These are phyloP conservation scores for Ammodytes dubius DNA, from an alignment of 2,113 vertebrate genomes.

Conservation along the genomic window DNA sequence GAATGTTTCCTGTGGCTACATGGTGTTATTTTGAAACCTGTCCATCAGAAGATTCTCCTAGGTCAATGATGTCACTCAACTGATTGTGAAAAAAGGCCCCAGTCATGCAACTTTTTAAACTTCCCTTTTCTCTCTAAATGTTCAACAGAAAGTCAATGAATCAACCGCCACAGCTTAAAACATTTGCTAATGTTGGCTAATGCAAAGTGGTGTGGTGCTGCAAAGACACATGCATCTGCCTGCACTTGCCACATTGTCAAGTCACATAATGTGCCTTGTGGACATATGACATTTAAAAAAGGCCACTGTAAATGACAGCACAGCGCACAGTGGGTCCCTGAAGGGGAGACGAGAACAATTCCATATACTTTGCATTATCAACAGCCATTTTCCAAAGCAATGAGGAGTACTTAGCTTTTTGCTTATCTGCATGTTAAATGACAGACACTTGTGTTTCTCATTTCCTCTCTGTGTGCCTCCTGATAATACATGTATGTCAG, in stretches of 20 bases:
- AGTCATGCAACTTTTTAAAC: slow-evolving; percentile 12
- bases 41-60: slow-evolving; percentile 23
- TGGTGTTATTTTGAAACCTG: slow-evolving; percentile 49
- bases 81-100: slow-evolving; percentile 3
- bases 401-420: neutral
- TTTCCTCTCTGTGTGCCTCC: neutral
- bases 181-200: slow-evolving; percentile 54
- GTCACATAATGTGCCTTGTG: slow-evolving; percentile 71
- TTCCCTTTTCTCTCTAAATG: slow-evolving; percentile 49
- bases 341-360: slow-evolving; percentile 28
- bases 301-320: slow-evolving; percentile 69
- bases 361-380: slow-evolving; percentile 34
- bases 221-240: slow-evolving; percentile 54
- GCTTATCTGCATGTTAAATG: slow-evolving; percentile 1
- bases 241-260: slow-evolving; percentile 56
- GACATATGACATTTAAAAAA: slow-evolving; percentile 77
- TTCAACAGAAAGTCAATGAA: slow-evolving; percentile 18
- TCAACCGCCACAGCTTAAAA: slow-evolving; percentile 11
- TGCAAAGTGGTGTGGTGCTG: slow-evolving; percentile 51
- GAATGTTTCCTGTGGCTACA: slow-evolving; percentile 41
- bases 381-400: slow-evolving; percentile 18
- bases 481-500: neutral
- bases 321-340: slow-evolving; percentile 20
- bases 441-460: neutral
- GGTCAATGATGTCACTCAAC: slow-evolving; percentile 36